Evolutionary conservation across 2,113 vertebrate genomes (phyloP).

Genomic region (Meriones unguiculatus): DNA sequence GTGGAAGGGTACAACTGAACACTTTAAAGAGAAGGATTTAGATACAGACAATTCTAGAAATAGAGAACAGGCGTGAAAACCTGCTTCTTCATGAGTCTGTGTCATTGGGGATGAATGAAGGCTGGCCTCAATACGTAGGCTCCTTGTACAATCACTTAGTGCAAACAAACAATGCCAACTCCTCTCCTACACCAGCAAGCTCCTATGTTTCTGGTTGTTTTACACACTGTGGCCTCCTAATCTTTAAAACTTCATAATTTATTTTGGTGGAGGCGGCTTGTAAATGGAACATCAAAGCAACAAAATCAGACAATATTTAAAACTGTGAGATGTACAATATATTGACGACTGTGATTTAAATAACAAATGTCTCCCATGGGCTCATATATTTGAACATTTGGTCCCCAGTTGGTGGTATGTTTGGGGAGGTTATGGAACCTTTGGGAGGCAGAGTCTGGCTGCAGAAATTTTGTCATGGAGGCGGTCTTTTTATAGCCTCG

Average conservation of each 20-base stretch:
- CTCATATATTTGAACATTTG: neutral
- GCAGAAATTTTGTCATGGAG: neutral
- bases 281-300: neutral
- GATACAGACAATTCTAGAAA: neutral
- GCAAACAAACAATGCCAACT: neutral
- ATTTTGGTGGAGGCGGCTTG: neutral
- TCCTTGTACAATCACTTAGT: neutral
- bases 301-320: neutral
- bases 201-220: too few species aligned
- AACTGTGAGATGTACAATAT: neutral
- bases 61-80: neutral
- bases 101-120: neutral
- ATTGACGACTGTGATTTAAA: neutral
- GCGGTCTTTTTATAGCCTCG: too few species aligned
- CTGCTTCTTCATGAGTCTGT: neutral
- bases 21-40: neutral
- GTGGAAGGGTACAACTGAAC: neutral
- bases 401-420: too few species aligned
- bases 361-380: neutral
- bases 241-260: neutral
- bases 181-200: neutral
- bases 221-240: neutral
- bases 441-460: neutral
- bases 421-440: neutral
- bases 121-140: neutral